A percentile compares a stretch with the other conserved stretches of the same genome.
These are phyloP conservation scores for Rhombomys opimus DNA, from an alignment of 2,113 vertebrate species.

Conservation along the genomic window DNA sequence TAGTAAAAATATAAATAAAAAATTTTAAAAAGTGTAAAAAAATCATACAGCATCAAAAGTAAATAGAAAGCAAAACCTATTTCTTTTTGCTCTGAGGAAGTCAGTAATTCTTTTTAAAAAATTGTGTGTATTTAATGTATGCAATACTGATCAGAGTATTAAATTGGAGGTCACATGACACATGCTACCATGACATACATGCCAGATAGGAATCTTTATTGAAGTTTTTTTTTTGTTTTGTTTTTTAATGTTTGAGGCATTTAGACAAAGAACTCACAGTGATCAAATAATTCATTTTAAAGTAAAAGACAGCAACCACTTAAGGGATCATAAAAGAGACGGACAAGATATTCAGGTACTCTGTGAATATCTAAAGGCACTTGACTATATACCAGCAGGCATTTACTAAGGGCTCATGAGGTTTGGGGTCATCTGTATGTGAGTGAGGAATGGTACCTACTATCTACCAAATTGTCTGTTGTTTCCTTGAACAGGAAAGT, in stretches of 20 bases:
- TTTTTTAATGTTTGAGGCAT: constrained; percentile 11
- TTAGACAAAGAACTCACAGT: neutral
- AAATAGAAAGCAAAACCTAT: neutral
- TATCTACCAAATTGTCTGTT: neutral
- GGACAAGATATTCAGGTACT: neutral
- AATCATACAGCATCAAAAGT: neutral
- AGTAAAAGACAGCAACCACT: neutral
- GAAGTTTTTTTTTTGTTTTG: neutral
- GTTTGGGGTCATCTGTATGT: neutral
- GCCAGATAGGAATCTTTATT: neutral
- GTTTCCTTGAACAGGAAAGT: neutral
- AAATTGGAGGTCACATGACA: constrained; percentile 14
- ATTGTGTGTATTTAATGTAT: neutral
- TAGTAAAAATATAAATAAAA: too few species aligned
- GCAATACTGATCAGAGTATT: neutral
- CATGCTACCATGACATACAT: neutral
- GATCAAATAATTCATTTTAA: constrained; percentile 48
- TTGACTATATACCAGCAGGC: neutral
- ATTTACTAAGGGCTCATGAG: neutral
- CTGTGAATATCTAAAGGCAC: neutral
- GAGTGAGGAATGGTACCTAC: neutral
- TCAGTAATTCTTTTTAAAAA: neutral
- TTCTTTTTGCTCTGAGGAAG: neutral
- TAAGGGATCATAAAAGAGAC: neutral
- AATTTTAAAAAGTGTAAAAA: too few species aligned